Conservation (phyloP, 2,888 invertebrate species). For the Heteromurus nitidus region DNA sequence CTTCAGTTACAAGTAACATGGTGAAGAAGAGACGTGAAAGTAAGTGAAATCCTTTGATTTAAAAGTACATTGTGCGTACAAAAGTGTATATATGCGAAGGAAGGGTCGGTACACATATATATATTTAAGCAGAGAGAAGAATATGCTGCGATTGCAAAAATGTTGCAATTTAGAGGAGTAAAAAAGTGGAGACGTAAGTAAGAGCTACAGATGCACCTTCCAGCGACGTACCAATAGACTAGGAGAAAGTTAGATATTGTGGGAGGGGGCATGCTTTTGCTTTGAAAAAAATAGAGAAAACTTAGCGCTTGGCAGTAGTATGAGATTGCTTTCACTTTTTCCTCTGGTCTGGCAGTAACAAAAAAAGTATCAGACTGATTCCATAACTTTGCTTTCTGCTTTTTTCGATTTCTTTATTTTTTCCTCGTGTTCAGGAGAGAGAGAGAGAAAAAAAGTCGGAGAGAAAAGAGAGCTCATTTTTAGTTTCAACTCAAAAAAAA, state of each 20-base stretch:
- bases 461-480: constrained; percentile 23
- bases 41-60: not conserved
- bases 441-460: not conserved
- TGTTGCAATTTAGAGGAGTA: not conserved
- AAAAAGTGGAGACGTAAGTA: not conserved
- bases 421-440: constrained; percentile 14
- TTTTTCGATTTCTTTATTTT: constrained; percentile 22
- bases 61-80: too few relatives aligned
- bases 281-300: not conserved
- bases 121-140: not conserved
- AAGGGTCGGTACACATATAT: too few relatives aligned
- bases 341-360: not conserved
- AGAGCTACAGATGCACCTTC: too few relatives aligned
- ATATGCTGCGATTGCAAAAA: constrained; percentile 10
- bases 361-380: constrained; percentile 24
- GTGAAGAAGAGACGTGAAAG: too few relatives aligned
- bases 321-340: not conserved
- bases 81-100: too few relatives aligned
- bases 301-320: not conserved
- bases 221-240: too few relatives aligned
- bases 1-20: too few relatives aligned
- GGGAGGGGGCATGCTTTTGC: not conserved
- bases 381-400: constrained; percentile 30
- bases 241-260: not conserved
- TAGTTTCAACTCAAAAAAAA: constrained; percentile 35